A percentile compares a stretch with the other conserved stretches of the same genome.
phyloP scores from a whole-genome alignment of 2,888 invertebrate genomes.

The Melangyna quadrimaculata region DNA sequence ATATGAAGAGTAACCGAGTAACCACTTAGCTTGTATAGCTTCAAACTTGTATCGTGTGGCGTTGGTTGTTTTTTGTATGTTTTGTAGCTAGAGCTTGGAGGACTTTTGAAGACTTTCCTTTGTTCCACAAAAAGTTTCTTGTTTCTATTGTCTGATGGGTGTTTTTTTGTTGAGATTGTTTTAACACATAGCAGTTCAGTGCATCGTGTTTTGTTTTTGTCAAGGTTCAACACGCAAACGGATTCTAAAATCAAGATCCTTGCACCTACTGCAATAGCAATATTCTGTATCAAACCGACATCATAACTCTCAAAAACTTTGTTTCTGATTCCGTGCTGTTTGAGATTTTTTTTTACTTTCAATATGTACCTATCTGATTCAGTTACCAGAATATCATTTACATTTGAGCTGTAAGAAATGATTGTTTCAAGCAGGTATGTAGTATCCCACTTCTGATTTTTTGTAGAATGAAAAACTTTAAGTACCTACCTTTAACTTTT shows the following conservation, averaged over 20 bases:
- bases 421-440: no score
- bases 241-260: background rate
- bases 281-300: background rate
- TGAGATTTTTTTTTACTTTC: slow-evolving; percentile 6
- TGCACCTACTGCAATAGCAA: background rate
- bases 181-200: slow-evolving; percentile 5
- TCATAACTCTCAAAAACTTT: slow-evolving; percentile 33
- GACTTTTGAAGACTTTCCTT: slow-evolving; percentile 33
- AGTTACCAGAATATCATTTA: background rate
- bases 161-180: background rate
- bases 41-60: background rate
- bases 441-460: no score
- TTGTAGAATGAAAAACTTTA: no score
- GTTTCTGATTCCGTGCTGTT: slow-evolving; percentile 1
- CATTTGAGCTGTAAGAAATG: background rate
- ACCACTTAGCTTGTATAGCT: slow-evolving; percentile 28
- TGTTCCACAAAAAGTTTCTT: slow-evolving; percentile 33
- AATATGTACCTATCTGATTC: no score
- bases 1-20: slow-evolving; percentile 49
- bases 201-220: background rate
- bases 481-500: no score
- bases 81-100: background rate
- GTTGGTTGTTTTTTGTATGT: background rate
- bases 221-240: slow-evolving; percentile 14
- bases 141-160: background rate